Base-by-base conservation (phyloP, 64 coral and sea anemone genomes). In the Pocillopora damicornis region DNA sequence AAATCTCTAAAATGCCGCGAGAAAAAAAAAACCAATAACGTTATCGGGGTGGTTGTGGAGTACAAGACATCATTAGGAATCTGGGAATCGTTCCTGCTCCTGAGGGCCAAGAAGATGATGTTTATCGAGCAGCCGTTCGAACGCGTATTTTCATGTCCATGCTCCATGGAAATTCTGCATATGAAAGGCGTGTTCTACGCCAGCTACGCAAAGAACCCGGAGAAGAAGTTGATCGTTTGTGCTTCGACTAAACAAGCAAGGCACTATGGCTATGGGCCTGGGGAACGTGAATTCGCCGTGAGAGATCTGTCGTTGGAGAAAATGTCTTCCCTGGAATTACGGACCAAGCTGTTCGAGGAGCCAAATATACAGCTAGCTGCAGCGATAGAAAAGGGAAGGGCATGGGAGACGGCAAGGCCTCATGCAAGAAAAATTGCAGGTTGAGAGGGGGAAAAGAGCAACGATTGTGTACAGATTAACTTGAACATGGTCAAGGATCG, bases 121-220 rank as follows among this genome's bases (percentile, higher is more conserved):
- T 30, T 30, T 30, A 30, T 30, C 30, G 30, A 30, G 30, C 30
- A 30, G 30, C 30, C 30, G 30, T 30, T 30, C 30, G 30, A 30
- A 30, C 30, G 30, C 30, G 30, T 30, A 30, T 30, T 30, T 30
- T 30, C 30, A 30, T 30, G 30, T 30, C 30, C 30, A 30, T 30
- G 30, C 30, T 30, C 30, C 30, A 30, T 30, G 30, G 30, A 30
- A 30, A 30, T 30, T 30, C 30, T 30, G 30, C 30, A 30, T 30
- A 30, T 30, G 30, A 86, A 66, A 71, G 82, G 35, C 63, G 45
- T 58, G n/a, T 68, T 78, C 51, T 79, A 58, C 77, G 8, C 56
- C 77, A 79, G 57, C 77, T 79, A 60, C 56, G 77, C 57, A 57
- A 79, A 79, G 77, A 79, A 60, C 51, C 57, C 57, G 56, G 77